phyloP scores from a whole-genome alignment of 1,140 invertebrate genomes.

The Lethrus apterus region DNA sequence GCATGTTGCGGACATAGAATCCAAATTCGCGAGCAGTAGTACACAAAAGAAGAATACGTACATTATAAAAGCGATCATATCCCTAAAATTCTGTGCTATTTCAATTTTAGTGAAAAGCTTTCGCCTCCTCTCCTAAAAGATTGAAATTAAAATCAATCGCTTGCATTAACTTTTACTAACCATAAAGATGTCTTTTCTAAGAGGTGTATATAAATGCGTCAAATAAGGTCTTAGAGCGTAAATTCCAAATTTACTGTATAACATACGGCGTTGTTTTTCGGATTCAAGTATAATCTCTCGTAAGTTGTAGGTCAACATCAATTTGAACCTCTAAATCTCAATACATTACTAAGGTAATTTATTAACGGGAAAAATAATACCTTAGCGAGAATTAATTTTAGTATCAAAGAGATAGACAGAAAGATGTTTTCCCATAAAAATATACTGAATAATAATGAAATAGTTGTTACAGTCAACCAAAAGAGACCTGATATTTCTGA shows the following conservation, averaged over 20 bases:
- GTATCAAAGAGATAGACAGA: too few species aligned
- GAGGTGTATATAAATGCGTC: constrained; percentile 22
- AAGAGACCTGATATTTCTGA: constrained; percentile 21
- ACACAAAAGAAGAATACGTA: constrained; percentile 28
- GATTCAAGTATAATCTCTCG: background rate
- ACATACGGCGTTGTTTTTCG: constrained; percentile 7
- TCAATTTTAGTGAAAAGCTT: constrained; percentile 14
- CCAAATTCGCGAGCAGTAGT: constrained; percentile 23
- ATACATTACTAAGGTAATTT: background rate
- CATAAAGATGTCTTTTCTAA: constrained; percentile 15
- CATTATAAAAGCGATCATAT: constrained; percentile 26
- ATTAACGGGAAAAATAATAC: too few species aligned
- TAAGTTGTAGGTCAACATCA: background rate
- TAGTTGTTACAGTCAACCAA: constrained; percentile 21
- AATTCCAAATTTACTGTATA: constrained; percentile 18
- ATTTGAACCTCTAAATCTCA: constrained; percentile 3
- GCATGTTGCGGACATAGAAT: constrained; percentile 16
- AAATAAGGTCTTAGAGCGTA: constrained; percentile 25
- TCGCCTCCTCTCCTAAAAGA: constrained; percentile 18
- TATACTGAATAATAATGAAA: constrained; percentile 20
- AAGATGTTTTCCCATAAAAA: constrained; percentile 26
- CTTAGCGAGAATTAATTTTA: constrained; percentile 3
- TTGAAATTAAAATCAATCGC: background rate
- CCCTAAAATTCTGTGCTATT: constrained; percentile 21
- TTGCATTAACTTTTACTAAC: constrained; percentile 4